Evolutionary conservation across 2,888 invertebrate species (phyloP).

Genomic region (Frankliniella fusca): DNA sequence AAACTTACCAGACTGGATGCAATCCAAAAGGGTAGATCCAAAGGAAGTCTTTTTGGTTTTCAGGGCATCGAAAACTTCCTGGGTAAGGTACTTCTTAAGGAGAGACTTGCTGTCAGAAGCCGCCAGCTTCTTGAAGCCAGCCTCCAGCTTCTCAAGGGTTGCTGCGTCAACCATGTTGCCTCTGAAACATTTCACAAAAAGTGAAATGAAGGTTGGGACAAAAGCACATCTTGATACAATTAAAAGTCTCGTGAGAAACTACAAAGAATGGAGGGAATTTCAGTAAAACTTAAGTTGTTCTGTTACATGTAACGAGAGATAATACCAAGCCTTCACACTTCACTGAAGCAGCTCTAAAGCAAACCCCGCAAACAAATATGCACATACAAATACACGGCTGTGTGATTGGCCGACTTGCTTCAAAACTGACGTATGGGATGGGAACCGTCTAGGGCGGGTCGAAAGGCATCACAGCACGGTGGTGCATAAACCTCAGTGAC

Average conservation of each 20-base stretch:
- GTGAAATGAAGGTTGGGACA: neutral
- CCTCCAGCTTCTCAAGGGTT: slow-evolving; percentile 85
- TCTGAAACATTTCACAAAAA: neutral
- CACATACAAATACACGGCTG: too few species aligned
- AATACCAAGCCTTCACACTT: too few species aligned
- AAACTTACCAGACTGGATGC: slow-evolving; percentile 82
- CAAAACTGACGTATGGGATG: too few species aligned
- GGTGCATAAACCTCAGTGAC: too few species aligned
- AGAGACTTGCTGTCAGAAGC: slow-evolving; percentile 91
- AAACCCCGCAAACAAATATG: too few species aligned
- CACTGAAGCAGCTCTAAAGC: too few species aligned
- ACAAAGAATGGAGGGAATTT: too few species aligned
- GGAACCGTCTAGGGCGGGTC: too few species aligned
- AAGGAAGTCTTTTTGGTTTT: slow-evolving; percentile 92
- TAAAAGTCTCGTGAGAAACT: too few species aligned
- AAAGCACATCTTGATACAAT: neutral
- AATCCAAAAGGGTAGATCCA: slow-evolving; percentile 87
- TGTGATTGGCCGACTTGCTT: too few species aligned
- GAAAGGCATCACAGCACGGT: too few species aligned
- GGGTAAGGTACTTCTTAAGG: slow-evolving; percentile 91
- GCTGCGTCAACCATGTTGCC: slow-evolving; percentile 82
- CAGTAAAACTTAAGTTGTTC: neutral
- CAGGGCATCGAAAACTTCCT: slow-evolving; percentile 83
- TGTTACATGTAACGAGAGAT: neutral
- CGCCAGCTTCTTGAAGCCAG: slow-evolving; percentile 81